phyloP scores from a whole-genome alignment of 30 jellyfish, hydroid and myxozoan species.

The Nemopilema nomurai region DNA sequence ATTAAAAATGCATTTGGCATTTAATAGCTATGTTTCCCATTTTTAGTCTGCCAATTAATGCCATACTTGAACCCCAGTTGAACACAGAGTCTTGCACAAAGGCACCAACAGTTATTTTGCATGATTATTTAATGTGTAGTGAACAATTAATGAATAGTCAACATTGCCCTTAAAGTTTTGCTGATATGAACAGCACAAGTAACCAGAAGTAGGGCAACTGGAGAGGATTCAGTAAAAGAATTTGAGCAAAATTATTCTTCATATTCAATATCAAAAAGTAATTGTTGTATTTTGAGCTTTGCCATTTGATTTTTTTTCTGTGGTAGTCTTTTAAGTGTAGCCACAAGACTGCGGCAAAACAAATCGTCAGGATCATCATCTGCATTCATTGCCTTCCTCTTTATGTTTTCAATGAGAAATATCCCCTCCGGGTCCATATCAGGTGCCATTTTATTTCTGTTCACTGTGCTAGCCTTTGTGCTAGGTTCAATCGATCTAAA shows the following conservation, averaged over 20 bases:
- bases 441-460: constrained; percentile 1
- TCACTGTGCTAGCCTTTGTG: constrained; percentile 2
- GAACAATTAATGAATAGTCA: background rate
- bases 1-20: no score
- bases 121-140: no score
- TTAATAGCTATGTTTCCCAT: no score
- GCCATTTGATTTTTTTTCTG: constrained; percentile 27
- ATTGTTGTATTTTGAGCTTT: constrained; percentile 25
- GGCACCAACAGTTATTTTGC: no score
- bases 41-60: no score
- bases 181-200: constrained; percentile 9
- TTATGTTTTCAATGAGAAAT: constrained; percentile 6
- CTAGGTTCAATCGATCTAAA: background rate
- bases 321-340: constrained; percentile 1
- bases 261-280: constrained; percentile 8
- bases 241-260: background rate
- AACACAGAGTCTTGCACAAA: no score
- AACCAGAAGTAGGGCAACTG: constrained; percentile 15
- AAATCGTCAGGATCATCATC: constrained; percentile 1
- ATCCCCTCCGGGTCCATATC: constrained; percentile 6
- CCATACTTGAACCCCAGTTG: no score
- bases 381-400: background rate
- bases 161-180: constrained; percentile 6
- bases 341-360: constrained; percentile 9
- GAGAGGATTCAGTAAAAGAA: background rate